phyloP scores from a whole-genome alignment of 2,888 invertebrate species.

The Ecliptopera silaceata region DNA sequence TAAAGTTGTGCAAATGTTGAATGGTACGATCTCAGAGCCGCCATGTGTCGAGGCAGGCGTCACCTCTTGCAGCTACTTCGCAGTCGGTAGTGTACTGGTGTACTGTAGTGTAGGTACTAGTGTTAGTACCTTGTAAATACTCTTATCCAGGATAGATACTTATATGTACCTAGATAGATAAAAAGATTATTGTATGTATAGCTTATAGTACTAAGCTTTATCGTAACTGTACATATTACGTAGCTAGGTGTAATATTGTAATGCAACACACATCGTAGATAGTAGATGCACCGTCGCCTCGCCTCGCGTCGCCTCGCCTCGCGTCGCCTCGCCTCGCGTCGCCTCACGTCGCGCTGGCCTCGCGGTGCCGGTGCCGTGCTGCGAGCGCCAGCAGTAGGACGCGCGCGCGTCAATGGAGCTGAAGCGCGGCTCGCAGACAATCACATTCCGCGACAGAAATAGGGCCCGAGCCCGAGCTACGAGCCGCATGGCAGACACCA shows the following conservation, averaged over 20 bases:
- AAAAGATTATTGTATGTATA: constrained; percentile 24
- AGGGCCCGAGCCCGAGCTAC: constrained; percentile 14
- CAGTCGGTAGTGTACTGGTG: neutral
- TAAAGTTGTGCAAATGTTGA: too few relatives aligned
- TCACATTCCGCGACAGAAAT: constrained; percentile 36
- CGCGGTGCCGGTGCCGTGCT: too few relatives aligned
- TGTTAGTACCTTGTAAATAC: constrained; percentile 35
- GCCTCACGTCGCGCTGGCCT: too few relatives aligned
- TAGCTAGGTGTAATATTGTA: constrained; percentile 27
- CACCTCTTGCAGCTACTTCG: neutral
- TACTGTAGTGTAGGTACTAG: neutral
- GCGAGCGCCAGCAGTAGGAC: neutral
- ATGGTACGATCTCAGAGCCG: too few relatives aligned
- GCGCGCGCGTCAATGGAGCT: constrained; percentile 28
- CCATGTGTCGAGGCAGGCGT: too few relatives aligned
- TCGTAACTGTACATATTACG: constrained; percentile 27
- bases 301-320: too few relatives aligned
- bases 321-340: too few relatives aligned
- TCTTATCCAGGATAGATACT: constrained; percentile 30
- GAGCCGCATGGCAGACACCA: constrained; percentile 1
- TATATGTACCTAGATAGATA: too few relatives aligned
- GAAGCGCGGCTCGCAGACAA: constrained; percentile 33
- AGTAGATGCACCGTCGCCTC: too few relatives aligned
- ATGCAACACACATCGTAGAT: constrained; percentile 29
- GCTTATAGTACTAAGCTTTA: constrained; percentile 15